phyloP scores from a whole-genome alignment of 2,797 vertebrate species.

The Syngnathus acus region DNA sequence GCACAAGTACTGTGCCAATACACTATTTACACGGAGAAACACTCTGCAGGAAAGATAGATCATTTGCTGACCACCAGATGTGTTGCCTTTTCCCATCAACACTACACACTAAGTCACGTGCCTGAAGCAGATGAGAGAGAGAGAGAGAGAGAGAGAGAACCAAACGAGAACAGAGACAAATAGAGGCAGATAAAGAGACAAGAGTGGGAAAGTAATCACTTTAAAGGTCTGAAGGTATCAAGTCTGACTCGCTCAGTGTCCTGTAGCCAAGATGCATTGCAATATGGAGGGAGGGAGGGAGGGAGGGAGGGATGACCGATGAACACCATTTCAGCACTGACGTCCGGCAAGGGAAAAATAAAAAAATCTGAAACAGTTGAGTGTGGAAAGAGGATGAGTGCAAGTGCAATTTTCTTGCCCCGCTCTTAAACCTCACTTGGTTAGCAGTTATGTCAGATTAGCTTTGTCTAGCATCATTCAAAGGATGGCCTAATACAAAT shows the following conservation, averaged over 20 bases:
- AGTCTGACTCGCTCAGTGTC: slow-evolving; percentile 44
- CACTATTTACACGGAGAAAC: not conserved
- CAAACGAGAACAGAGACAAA: slow-evolving; percentile 18
- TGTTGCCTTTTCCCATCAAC: slow-evolving; percentile 29
- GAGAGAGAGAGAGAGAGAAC: not conserved
- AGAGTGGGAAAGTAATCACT: slow-evolving; percentile 50
- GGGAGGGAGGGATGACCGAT: slow-evolving; percentile 34
- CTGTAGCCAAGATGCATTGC: slow-evolving; percentile 41
- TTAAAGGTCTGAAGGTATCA: slow-evolving; percentile 52
- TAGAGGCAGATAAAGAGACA: slow-evolving; percentile 35
- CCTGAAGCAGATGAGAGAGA: not conserved
- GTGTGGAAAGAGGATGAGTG: slow-evolving; percentile 12
- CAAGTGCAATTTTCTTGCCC: not conserved
- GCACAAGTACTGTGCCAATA: not conserved
- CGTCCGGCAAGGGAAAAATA: slow-evolving; percentile 12
- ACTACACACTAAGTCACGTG: slow-evolving; percentile 28
- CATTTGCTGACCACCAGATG: slow-evolving; percentile 53
- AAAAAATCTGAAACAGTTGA: slow-evolving; percentile 29
- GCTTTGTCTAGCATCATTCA: not conserved
- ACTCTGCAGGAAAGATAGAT: slow-evolving; percentile 25
- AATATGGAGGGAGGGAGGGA: slow-evolving; percentile 11
- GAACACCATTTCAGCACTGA: slow-evolving; percentile 40
- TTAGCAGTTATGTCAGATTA: not conserved
- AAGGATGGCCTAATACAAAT: not conserved
- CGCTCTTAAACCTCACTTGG: not conserved